phyloP scores from a whole-genome alignment of 2,113 vertebrate genomes.

The Atlantisia rogersi region DNA sequence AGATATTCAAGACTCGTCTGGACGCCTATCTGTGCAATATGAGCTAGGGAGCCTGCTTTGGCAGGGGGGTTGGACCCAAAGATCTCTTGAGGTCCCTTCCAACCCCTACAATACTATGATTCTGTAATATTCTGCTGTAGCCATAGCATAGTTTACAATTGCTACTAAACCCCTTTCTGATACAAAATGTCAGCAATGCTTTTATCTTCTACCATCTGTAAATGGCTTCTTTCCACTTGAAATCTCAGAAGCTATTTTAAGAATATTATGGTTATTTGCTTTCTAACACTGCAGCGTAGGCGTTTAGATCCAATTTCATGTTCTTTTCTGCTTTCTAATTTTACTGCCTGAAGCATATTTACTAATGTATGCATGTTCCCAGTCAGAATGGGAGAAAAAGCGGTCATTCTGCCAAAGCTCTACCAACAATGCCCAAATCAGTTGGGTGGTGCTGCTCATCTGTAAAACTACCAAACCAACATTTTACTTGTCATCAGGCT shows the following conservation, averaged over 20 bases:
- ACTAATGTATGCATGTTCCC: constrained; percentile 16
- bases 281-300: constrained; percentile 38
- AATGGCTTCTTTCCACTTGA: constrained; percentile 34
- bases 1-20: too few species aligned
- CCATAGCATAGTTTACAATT: not conserved
- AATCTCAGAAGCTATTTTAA: constrained; percentile 50
- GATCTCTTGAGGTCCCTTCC: too few species aligned
- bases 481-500: not conserved
- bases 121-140: not conserved
- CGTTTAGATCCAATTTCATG: constrained; percentile 32
- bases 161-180: not conserved
- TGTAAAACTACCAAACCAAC: not conserved
- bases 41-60: too few species aligned
- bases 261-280: constrained; percentile 53
- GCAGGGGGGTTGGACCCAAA: too few species aligned
- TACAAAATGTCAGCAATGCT: not conserved
- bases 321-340: constrained; percentile 63
- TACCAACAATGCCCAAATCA: not conserved
- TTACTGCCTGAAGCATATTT: constrained; percentile 42
- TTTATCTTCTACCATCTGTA: constrained; percentile 34
- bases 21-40: too few species aligned
- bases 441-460: not conserved
- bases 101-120: too few species aligned
- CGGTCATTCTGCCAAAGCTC: constrained; percentile 10
- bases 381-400: not conserved